Evolutionary conservation across 2,113 vertebrate species (phyloP).

Genomic region (Emydura subglobosa): DNA sequence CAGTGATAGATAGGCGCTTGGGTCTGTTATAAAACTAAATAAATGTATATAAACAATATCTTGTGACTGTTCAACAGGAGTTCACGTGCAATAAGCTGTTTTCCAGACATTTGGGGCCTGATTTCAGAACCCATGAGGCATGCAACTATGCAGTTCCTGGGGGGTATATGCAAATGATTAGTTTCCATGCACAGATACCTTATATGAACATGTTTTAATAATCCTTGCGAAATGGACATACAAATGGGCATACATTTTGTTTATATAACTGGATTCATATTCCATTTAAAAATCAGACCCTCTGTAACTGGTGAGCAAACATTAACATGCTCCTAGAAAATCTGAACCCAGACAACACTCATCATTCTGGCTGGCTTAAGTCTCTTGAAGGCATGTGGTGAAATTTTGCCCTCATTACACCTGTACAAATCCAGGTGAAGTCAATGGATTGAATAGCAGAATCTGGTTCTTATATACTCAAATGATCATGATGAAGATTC

Average conservation of each 20-base stretch:
- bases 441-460: neutral
- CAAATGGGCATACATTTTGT: neutral
- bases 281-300: neutral
- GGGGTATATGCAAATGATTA: neutral
- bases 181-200: neutral
- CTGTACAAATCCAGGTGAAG: neutral
- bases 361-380: neutral
- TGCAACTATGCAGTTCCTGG: neutral
- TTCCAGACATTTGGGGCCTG: too few relatives aligned
- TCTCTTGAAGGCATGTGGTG: neutral
- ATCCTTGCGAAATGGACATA: rapidly evolving
- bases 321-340: neutral
- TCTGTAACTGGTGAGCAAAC: rapidly evolving
- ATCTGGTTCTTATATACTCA: neutral
- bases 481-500: neutral
- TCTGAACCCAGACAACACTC: neutral
- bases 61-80: neutral
- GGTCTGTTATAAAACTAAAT: neutral
- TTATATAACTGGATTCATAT: neutral
- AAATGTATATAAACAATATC: neutral
- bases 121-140: neutral
- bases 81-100: neutral
- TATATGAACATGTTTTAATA: neutral
- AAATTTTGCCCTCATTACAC: neutral
- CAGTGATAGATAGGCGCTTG: neutral